Percentiles rank a stretch among this genome's conserved stretches.
Evolutionary conservation across 2,113 vertebrate species (phyloP).

Genomic region (Rhynchomys soricoides): DNA sequence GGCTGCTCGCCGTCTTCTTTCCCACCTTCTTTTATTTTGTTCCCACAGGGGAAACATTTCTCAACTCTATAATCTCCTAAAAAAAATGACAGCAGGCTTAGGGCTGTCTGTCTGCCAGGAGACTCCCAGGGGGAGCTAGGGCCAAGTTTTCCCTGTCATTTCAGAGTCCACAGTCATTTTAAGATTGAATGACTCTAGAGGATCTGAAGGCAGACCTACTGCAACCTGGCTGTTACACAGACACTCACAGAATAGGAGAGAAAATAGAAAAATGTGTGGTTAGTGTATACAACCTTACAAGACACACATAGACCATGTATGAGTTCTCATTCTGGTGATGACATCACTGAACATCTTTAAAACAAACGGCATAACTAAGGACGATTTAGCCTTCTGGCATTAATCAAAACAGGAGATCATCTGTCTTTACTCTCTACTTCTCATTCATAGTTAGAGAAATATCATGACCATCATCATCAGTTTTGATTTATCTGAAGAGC

Average conservation of each 20-base stretch:
- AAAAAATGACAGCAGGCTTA: slow-evolving; percentile 64
- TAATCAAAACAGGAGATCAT: slow-evolving; percentile 34
- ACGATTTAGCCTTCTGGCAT: neutral
- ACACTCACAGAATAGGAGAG: slow-evolving; percentile 1
- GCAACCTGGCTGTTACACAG: neutral
- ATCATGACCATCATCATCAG: slow-evolving; percentile 51
- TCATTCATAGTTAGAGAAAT: slow-evolving; percentile 49
- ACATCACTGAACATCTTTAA: slow-evolving; percentile 6
- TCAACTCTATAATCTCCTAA: slow-evolving; percentile 50
- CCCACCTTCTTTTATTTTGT: slow-evolving; percentile 53
- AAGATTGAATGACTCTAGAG: slow-evolving; percentile 60
- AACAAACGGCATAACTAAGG: slow-evolving; percentile 19
- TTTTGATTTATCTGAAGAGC: slow-evolving; percentile 72
- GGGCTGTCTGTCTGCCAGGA: slow-evolving; percentile 53
- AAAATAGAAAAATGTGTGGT: slow-evolving; percentile 51
- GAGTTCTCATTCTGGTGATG: neutral
- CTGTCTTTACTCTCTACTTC: slow-evolving; percentile 41
- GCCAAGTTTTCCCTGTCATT: slow-evolving; percentile 43
- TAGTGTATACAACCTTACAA: neutral
- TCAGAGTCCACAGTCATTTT: slow-evolving; percentile 60
- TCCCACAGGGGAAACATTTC: slow-evolving; percentile 62
- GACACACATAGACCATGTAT: neutral
- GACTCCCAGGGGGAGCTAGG: slow-evolving; percentile 9
- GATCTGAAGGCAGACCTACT: slow-evolving; percentile 21
- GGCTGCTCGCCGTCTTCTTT: slow-evolving; percentile 32